A percentile compares a stretch with the other conserved stretches of the same genome.
Evolutionary conservation across 2,888 invertebrate species (phyloP).

Genomic region (Chaetogeoica ovagalla): DNA sequence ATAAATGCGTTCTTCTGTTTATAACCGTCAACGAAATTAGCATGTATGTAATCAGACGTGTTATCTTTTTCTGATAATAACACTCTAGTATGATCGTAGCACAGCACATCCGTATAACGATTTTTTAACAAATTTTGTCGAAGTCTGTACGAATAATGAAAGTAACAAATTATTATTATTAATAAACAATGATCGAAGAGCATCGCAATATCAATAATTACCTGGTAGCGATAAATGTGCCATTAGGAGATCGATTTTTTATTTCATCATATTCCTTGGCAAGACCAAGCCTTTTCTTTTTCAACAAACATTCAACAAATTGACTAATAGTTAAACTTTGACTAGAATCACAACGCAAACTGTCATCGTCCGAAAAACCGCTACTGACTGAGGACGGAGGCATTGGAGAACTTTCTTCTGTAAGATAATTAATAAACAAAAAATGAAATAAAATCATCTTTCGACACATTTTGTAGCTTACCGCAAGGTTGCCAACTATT

Average conservation of each 20-base stretch:
- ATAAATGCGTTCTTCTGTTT: slow-evolving; percentile 97
- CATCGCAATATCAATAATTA: slow-evolving; percentile 59
- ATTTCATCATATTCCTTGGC: slow-evolving; percentile 87
- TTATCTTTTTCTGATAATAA: slow-evolving; percentile 76
- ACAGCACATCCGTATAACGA: slow-evolving; percentile 92
- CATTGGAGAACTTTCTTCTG: slow-evolving; percentile 57
- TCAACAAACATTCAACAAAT: slow-evolving; percentile 75
- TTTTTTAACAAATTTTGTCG: slow-evolving; percentile 79
- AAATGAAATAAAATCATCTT: neutral
- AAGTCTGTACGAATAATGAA: slow-evolving; percentile 61
- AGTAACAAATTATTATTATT: slow-evolving; percentile 2
- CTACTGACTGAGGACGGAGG: slow-evolving; percentile 72
- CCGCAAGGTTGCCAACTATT: too few species aligned
- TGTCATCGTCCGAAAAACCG: slow-evolving; percentile 89
- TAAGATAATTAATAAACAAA: neutral
- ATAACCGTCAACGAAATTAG: slow-evolving; percentile 97
- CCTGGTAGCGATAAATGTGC: slow-evolving; percentile 87
- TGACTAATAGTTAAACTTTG: slow-evolving; percentile 72
- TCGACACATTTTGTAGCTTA: neutral
- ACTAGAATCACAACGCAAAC: slow-evolving; percentile 69
- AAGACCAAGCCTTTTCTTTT: slow-evolving; percentile 78
- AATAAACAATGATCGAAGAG: neutral
- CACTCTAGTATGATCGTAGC: slow-evolving; percentile 94
- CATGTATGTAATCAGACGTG: slow-evolving; percentile 91
- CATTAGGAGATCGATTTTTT: slow-evolving; percentile 78